Base-by-base conservation (phyloP, 2,888 invertebrate genomes). In the Fragum whitleyi region DNA sequence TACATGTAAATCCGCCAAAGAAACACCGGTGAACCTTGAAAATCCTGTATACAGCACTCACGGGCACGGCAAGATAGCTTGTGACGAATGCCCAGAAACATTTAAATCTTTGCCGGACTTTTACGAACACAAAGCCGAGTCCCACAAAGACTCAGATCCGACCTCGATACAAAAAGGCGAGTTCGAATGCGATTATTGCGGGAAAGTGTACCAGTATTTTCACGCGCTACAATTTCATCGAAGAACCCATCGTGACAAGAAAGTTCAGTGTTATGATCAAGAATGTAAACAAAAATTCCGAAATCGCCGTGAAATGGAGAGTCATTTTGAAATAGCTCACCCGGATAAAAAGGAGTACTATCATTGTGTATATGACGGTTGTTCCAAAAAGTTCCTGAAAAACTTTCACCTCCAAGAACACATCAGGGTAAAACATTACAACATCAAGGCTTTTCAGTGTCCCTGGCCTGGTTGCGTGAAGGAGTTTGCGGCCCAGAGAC, bases 401-500 rank as follows among this genome's bases (percentile, higher is more conserved):
- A 86, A 89, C 53, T 79, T 88, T 59, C 88, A 89, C 19, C 77
- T 91, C 1, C 87, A 90, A 51, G 89, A 91, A 76, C 91, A 91
- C 75, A 86, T 91, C 28, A 81, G 89, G 53, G 87, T 88, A 1
- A 86, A 88, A 72, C 91, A 91, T 78, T 83, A 86, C 47, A 87
- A 84, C 61, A 88, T 86, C 21, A 88, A 87, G 69, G 84, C 83
- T 1, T 89, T 87, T 71, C 86, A 85, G 16, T 89, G 90, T 62
- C 79, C 88, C 3, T 87, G 88, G 87, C 88, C 87, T 5, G 89
- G 88, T 19, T 91, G 91, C 83, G 76, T 85, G 57, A 90, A 89
- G 73, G 87, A 88, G 57, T 91, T 91, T 80, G 86, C 86, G 1
- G 86, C 87, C 19, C 88, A 88, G 77, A 76, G 89, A 57, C 86